Base-by-base conservation (phyloP, 2,797 vertebrate species). In the Sebastes kiyomatsui region DNA sequence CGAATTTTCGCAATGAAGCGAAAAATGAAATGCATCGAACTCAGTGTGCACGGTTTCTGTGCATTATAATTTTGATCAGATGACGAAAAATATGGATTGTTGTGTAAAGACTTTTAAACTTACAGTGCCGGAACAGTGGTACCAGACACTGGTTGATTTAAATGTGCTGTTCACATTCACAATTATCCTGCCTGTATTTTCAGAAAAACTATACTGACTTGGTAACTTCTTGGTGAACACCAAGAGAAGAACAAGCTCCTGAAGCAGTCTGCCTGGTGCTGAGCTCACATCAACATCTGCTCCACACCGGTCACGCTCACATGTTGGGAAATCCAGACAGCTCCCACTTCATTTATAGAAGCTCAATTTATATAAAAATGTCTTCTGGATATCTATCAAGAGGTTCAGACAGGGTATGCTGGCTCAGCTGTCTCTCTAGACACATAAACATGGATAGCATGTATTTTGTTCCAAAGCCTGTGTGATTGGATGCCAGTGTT, bases 291-390 rank as follows among this genome's bases (percentile, higher is more conserved):
- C 71, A 49, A 49, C 86, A 90, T 90, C 81, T 92, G 88, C 80
- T 83, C 62, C 61, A 72, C 75, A 75, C 55, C 76, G 84, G 83
- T 83, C 82, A 81, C 58, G 58, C 85, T 84, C 66, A 70, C 81
- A 83, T 55, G 27, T 27, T 52, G 78, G 79, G 75, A 88, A 90
- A 69, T 89, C 85, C 83, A 89, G 92, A 90, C 88, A 91, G 75
- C 86, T 71, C 79, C 79, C 72, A 82, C 86, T 83, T 89, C 59
- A 90, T 91, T 89, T 92, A 83, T 82, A 81, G 79, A 91, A 87
- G 77, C 72, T 88, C 84, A 87, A 89, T 89, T 79, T 86, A 80
- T 77, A 70, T 62, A 72, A 80, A 68, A 54, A 70, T 64, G 20
- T 72, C 42, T 79, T 78, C 30, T 42, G 70, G 66, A 67, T 65